phyloP scores from a whole-genome alignment of 2,113 vertebrate genomes.

The Phyllostomus discolor region DNA sequence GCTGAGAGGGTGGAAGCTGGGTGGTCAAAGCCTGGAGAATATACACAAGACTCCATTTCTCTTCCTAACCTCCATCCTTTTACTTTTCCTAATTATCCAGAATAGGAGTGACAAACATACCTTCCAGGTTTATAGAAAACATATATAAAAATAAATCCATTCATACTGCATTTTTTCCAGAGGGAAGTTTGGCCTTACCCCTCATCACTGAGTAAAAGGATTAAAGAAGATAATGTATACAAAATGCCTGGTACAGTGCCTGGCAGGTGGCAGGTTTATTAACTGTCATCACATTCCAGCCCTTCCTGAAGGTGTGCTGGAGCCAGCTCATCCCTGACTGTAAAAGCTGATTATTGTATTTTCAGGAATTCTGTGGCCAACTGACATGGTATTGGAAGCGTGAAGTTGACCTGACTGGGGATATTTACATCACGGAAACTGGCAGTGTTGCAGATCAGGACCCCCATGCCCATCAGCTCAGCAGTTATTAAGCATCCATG shows the following conservation, averaged over 20 bases:
- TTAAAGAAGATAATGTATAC: background rate
- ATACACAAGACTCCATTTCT: background rate
- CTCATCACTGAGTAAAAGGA: background rate
- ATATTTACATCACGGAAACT: background rate
- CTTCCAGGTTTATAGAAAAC: background rate
- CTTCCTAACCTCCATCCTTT: background rate
- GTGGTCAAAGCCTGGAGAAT: background rate
- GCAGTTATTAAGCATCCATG: background rate
- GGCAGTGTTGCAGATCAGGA: background rate
- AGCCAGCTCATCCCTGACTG: background rate
- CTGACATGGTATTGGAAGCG: background rate
- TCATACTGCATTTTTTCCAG: background rate
- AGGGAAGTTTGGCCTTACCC: background rate
- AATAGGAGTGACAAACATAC: background rate
- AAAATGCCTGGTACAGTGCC: background rate
- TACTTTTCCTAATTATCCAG: background rate
- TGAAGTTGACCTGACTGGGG: background rate
- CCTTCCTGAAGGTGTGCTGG: background rate
- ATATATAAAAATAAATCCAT: background rate
- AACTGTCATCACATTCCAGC: background rate
- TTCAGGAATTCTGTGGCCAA: background rate
- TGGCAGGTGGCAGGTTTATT: background rate
- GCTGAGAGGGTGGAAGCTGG: background rate
- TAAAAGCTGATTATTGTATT: background rate
- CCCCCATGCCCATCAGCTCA: fast-evolving